phyloP scores from a whole-genome alignment of 2,113 vertebrate species.

The Campylomormyrus numenius region DNA sequence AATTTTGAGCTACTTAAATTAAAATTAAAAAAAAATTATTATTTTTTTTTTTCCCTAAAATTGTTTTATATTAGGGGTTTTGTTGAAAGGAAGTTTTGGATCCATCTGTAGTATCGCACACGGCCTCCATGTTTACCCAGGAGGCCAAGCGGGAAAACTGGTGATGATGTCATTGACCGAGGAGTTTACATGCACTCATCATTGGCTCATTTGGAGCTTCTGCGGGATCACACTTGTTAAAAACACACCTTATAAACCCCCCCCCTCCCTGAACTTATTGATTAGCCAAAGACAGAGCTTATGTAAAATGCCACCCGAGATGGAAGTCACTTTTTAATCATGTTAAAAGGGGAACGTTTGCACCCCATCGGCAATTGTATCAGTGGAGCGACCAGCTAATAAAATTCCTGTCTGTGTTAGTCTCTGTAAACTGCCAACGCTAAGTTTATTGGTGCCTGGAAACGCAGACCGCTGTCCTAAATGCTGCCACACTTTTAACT shows the following conservation, averaged over 20 bases:
- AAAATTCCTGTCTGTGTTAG: neutral
- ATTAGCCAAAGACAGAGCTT: neutral
- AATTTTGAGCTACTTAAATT: neutral
- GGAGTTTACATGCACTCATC: neutral
- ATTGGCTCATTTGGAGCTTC: neutral
- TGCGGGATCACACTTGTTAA: neutral
- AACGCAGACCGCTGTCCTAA: neutral
- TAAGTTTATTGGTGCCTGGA: constrained; percentile 10
- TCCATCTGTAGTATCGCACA: neutral
- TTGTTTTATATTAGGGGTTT: neutral
- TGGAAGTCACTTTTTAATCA: constrained; percentile 4
- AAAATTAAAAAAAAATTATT: neutral
- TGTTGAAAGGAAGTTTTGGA: neutral
- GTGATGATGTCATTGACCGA: neutral
- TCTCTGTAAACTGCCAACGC: constrained; percentile 10
- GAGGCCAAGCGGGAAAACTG: neutral
- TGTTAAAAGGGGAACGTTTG: constrained; percentile 5
- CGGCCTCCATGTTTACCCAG: neutral
- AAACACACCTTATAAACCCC: neutral
- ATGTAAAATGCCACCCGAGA: neutral
- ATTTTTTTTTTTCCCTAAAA: neutral
- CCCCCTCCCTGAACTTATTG: neutral
- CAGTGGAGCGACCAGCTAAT: neutral
- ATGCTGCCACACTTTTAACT: neutral
- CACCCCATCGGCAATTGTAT: neutral